Evolutionary conservation across 2,888 invertebrate species (phyloP), one percentile per base, ranked within the genome.

Genomic region (Onchidella celtica): DNA sequence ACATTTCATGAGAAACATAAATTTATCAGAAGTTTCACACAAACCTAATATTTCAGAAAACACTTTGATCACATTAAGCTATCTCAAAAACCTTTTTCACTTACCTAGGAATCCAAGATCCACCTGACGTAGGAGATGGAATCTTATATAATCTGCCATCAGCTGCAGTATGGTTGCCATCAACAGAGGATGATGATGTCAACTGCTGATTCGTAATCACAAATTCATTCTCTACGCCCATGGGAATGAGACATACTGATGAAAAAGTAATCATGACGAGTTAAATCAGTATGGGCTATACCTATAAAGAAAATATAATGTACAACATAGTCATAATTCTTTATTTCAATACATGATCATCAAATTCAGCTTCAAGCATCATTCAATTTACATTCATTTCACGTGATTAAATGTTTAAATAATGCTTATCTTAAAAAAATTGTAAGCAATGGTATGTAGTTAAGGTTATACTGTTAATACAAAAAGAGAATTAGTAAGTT

Each of bases 61-160:
- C 57, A 57, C 3, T 4, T 57, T 57, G 3, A 14, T 21, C 24
- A 57, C 17, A 57, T n/a, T 3, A 57, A n/a, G 57, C 0, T 57
- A 14, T n/a, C 21, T n/a, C 57, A 57, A 3, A 57, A n/a, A n/a
- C 14, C 24, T 24, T 11, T n/a, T n/a, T n/a, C 14, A 3, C n/a
- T 74, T 82, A 90, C 90, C 86, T 84, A 66, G 90, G 88, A 57
- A 84, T 85, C 90, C 90, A 90, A 14, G 89, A 86, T 36, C 88
- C 87, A 74, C 86, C 87, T 9, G 84, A 78, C 29, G 61, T 63
- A 14, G 36, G 21, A n/a, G 82, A 77, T 29, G 65, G 68, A 9
- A 61, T 74, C 69, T 84, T 86, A 83, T 87, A 87, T 47, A 90
- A 82, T 69, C 90, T 86, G 34, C 88, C 88, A 40, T 86, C 79